Base-by-base conservation (phyloP, 2,797 vertebrate species). In the Tympanoctomys barrerae region DNA sequence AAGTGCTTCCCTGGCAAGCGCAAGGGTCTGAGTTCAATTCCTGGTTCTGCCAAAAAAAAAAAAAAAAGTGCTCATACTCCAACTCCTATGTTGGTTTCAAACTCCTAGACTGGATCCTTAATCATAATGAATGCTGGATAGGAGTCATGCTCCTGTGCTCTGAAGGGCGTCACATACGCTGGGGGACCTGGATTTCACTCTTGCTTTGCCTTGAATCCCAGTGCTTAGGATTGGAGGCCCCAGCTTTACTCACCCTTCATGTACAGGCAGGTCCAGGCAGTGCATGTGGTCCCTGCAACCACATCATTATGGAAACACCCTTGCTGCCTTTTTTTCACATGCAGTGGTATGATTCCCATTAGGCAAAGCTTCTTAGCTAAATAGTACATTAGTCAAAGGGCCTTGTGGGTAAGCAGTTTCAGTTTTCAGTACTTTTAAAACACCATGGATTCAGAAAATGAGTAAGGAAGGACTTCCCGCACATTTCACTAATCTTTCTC, bases 381-480 rank as follows among this genome's bases (percentile, higher is more conserved):
- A 92, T 70, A 94, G 3, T 73, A 22, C 79, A 94, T 91, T 94
- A 77, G 89, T 68, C 14, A 78, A 85, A 93, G 87, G 49, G 59
- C 2, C 84, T 92, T 91, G 61, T 79, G 73, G 59, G 90, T 52
- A 78, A 93, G 83, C 89, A 96, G 87, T 70, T 42, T 86, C 83
- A 52, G 66, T 28, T 28, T 39, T 84, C 28, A 61, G 33, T 84
- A 83, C 83, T 96, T 97, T 80, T 79, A 79, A 94, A 96, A 87
- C 80, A 82, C 62, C 79, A 66, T 19, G 87, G 59, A 87, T 93
- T 57, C 26, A 92, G 70, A 42, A 31, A 81, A 86, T 14, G 88
- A 87, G 61, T 31, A 97, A 96, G 85, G 95, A 97, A 92, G 61
- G 95, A 39, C 91, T 96, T 86, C 54, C 31, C 71, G n/a, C 57